Evolutionary conservation across 2,113 vertebrate species (phyloP), one percentile per base, ranked within the genome.

Genomic region (Festucalex cinctus): DNA sequence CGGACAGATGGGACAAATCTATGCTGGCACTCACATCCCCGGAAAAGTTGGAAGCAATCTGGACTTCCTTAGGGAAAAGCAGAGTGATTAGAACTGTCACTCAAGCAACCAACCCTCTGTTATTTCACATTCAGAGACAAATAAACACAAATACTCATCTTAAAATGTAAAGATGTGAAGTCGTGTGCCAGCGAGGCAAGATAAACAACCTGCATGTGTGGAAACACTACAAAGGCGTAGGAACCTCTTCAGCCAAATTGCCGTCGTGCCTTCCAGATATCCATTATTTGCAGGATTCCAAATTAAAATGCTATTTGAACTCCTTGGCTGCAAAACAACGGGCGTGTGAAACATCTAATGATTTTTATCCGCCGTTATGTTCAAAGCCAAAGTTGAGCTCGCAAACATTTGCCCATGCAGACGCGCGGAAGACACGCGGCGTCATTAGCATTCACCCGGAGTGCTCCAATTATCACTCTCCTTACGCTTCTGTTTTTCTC

Each of bases 1-100:
- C 79, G 68, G 73, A 79, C 80, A 79, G 80, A 87, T 82, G 85
- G 80, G 76, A 78, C 75, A 85, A 85, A 88, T 83, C 69, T 77
- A 70, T 70, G 66, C 66, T 76, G 78, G 77, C 76, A 65, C 66
- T 69, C 57, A 1, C 10, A 22, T 28, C 65, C 70, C 26, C 3
- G 36, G 22, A 35, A 73, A 81, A 79, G 69, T 84, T 70, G 61
- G 44, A 74, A 79, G 73, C 78, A 72, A 83, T 76, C 72, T 44
- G 9, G 60, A 44, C 63, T 71, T 77, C 65, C 77, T 83, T 72
- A 67, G 83, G 75, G 66, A 62, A 73, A 75, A 78, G 56, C 64
- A 48, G 68, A 80, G 39, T 51, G 7, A 63, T 39, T 58, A 68
- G 22, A 61, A 61, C 35, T 22, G 58, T 6, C 57, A n/a, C 32